Evolutionary conservation across 1,140 invertebrate species (phyloP).

Genomic region (Chrysomallon squamiferum): DNA sequence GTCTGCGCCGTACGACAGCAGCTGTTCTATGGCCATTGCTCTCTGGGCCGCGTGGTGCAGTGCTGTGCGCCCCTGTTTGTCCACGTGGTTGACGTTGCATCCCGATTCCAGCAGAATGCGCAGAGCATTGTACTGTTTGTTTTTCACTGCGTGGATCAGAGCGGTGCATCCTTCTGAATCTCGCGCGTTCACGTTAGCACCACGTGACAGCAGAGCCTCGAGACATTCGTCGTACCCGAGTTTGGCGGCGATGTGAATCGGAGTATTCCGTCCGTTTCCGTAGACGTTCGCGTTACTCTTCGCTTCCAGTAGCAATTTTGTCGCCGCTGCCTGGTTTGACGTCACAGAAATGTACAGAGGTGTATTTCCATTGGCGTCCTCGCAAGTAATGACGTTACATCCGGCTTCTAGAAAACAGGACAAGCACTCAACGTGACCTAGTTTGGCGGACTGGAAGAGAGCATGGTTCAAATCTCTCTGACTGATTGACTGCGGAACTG

Average conservation of each 20-base stretch:
- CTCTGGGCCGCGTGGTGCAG: conserved; percentile 49
- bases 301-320: conserved; percentile 25
- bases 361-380: conserved; percentile 23
- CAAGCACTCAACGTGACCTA: too few relatives aligned
- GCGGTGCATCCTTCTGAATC: conserved; percentile 49
- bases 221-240: conserved; percentile 37
- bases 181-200: conserved; percentile 33
- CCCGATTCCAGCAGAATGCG: conserved; percentile 27
- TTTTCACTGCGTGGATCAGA: conserved; percentile 44
- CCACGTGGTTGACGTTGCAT: conserved; percentile 37
- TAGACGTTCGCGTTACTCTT: conserved; percentile 25
- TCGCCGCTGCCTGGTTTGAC: conserved; percentile 19
- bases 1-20: conserved; percentile 46
- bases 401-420: too few relatives aligned
- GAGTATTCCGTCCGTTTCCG: conserved; percentile 22
- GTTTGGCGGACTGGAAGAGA: too few relatives aligned
- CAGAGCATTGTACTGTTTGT: conserved; percentile 30
- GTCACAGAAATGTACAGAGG: conserved; percentile 34
- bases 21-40: conserved; percentile 38
- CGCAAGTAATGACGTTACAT: conserved; percentile 5
- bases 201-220: conserved; percentile 30
- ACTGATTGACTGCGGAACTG: too few relatives aligned
- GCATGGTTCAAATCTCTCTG: too few relatives aligned
- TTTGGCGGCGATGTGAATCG: conserved; percentile 51
- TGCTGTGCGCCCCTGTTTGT: conserved; percentile 47